These are phyloP conservation scores for Hemicrepidius hirtus DNA, from an alignment of 2,888 invertebrate genomes.

Conservation along the genomic window DNA sequence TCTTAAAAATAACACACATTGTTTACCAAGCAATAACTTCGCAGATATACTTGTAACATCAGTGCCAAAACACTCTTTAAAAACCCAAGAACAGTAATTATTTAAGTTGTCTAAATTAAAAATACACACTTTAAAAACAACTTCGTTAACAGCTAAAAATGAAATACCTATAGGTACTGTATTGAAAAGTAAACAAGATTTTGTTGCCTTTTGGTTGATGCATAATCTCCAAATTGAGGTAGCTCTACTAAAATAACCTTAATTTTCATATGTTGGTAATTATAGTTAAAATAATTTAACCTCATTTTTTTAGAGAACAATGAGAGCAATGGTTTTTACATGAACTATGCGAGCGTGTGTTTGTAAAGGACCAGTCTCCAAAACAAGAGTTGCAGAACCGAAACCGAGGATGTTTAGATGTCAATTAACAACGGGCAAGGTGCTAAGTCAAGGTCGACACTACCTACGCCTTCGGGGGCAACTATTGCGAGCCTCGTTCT, in stretches of 20 bases:
- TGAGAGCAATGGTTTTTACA: slow-evolving; percentile 12
- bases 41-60: slow-evolving; percentile 29
- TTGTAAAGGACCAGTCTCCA: slow-evolving; percentile 42
- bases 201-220: no score
- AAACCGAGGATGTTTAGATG: slow-evolving; percentile 53
- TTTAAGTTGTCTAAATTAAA: slow-evolving; percentile 38
- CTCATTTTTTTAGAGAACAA: slow-evolving; percentile 7
- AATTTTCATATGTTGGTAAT: background rate
- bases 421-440: slow-evolving; percentile 54
- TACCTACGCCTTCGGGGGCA: slow-evolving; percentile 51
- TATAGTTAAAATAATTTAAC: background rate
- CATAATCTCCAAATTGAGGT: background rate
- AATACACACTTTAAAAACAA: slow-evolving; percentile 22
- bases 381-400: slow-evolving; percentile 46
- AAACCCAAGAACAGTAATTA: slow-evolving; percentile 26
- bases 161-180: slow-evolving; percentile 1
- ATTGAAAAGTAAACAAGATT: slow-evolving; percentile 10
- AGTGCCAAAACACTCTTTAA: slow-evolving; percentile 41
- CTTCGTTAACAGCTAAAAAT: slow-evolving; percentile 24
- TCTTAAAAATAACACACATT: slow-evolving; percentile 29
- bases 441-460: slow-evolving; percentile 52
- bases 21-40: slow-evolving; percentile 42
- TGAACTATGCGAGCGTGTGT: slow-evolving; percentile 14
- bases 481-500: slow-evolving; percentile 49
- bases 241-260: background rate